Evolutionary conservation across 2,797 vertebrate species (phyloP).

Genomic region (Balearica regulorum): DNA sequence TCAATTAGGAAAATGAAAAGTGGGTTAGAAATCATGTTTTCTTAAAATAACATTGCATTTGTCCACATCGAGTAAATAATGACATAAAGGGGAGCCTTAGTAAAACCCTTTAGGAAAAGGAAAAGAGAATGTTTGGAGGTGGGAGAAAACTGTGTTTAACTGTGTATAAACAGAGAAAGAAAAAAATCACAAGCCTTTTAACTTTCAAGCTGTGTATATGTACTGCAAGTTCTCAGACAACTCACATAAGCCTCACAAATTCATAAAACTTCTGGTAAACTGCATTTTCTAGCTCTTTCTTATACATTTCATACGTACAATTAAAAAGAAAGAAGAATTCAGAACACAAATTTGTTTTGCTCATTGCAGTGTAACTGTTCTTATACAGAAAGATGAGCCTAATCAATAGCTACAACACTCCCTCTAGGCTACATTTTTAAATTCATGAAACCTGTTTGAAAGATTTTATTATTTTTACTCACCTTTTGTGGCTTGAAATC

Average conservation of each 20-base stretch:
- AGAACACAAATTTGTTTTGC: background rate
- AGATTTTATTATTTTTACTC: conserved; percentile 12
- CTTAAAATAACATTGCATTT: background rate
- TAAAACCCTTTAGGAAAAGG: background rate
- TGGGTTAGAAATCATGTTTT: background rate
- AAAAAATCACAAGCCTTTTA: background rate
- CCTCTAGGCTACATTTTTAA: background rate
- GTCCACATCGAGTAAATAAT: background rate
- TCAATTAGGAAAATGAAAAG: background rate
- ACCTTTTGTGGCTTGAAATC: conserved; percentile 99
- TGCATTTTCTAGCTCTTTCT: background rate
- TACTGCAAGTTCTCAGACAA: background rate
- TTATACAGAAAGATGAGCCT: background rate
- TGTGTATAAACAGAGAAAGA: background rate
- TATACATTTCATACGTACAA: background rate
- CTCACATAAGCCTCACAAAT: background rate
- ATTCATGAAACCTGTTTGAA: background rate
- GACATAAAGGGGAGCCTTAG: background rate
- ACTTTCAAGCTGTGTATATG: background rate
- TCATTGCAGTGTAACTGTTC: background rate
- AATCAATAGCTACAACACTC: background rate
- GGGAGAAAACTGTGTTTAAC: background rate
- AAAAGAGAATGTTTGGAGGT: background rate
- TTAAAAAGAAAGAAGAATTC: background rate
- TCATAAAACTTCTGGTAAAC: background rate